Evolutionary conservation across 2,113 vertebrate species (phyloP).

Genomic region (Oxygymnocypris stewartii): DNA sequence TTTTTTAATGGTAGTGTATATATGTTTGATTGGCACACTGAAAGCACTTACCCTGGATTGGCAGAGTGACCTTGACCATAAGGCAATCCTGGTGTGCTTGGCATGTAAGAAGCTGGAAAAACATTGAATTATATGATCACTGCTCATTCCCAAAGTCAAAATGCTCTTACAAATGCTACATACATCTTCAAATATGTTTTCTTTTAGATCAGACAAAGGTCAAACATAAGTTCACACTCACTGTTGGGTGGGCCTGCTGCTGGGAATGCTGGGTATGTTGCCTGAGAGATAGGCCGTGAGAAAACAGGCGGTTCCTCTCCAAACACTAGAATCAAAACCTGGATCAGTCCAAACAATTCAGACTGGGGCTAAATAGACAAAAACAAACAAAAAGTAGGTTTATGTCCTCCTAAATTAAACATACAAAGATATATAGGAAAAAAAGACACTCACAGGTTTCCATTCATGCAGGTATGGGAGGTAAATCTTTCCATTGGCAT

Average conservation of each 20-base stretch:
- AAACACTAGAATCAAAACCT: constrained; percentile 97
- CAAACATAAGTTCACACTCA: constrained; percentile 68
- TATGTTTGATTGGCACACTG: background rate
- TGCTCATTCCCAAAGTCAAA: background rate
- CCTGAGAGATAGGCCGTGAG: constrained; percentile 86
- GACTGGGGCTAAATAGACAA: constrained; percentile 84
- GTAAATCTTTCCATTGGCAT: constrained; percentile 97
- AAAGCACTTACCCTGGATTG: constrained; percentile 47
- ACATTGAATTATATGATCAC: background rate
- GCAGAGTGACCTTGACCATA: constrained; percentile 51
- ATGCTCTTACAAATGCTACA: background rate
- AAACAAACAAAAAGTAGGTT: background rate
- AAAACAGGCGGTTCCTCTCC: constrained; percentile 97
- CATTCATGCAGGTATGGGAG: constrained; percentile 97
- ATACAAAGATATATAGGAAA: background rate
- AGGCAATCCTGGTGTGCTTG: constrained; percentile 41
- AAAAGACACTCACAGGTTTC: constrained; percentile 85
- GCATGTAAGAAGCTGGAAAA: constrained; percentile 50
- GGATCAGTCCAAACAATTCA: constrained; percentile 91
- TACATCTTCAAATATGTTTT: background rate
- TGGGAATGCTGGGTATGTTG: constrained; percentile 85
- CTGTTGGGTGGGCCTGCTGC: constrained; percentile 90
- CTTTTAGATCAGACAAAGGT: background rate
- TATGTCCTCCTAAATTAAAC: background rate
- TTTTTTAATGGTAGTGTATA: background rate